These are phyloP conservation scores for Cantharis flavilabris DNA, from an alignment of 2,888 invertebrate species.

Conservation along the genomic window DNA sequence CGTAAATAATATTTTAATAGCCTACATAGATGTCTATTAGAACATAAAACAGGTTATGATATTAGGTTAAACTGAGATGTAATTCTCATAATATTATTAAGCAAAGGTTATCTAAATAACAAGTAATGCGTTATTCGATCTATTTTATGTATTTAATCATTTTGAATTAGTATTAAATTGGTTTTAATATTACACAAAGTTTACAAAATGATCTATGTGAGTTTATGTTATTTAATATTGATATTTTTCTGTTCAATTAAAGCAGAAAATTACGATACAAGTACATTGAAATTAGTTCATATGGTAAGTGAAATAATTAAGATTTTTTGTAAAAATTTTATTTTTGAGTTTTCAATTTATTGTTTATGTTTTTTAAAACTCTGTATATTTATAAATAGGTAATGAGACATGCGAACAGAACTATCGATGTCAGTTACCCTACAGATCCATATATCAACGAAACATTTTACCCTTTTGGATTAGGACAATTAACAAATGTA, in stretches of 20 bases:
- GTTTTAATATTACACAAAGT: not conserved
- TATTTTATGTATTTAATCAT: no score
- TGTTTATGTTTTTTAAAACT: no score
- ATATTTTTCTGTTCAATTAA: not conserved
- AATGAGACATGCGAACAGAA: slow-evolving; percentile 77
- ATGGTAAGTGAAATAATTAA: not conserved
- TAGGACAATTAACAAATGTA: slow-evolving; percentile 78
- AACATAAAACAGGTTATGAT: no score
- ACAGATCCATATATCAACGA: slow-evolving; percentile 69
- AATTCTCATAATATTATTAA: not conserved
- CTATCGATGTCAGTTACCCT: slow-evolving; percentile 72
- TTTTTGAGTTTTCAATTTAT: no score
- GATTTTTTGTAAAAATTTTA: no score
- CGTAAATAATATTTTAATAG: no score
- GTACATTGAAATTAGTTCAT: not conserved
- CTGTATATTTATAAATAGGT: slow-evolving; percentile 54
- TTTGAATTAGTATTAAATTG: not conserved
- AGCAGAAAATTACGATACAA: not conserved
- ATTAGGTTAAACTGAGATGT: no score
- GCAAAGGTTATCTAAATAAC: not conserved
- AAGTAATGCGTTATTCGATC: not conserved
- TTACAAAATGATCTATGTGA: not conserved
- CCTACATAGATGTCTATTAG: no score
- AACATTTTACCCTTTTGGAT: slow-evolving; percentile 72
- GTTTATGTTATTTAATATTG: not conserved